These are phyloP conservation scores for Acipenser ruthenus DNA, from an alignment of 2,797 vertebrate genomes.

Conservation along the genomic window DNA sequence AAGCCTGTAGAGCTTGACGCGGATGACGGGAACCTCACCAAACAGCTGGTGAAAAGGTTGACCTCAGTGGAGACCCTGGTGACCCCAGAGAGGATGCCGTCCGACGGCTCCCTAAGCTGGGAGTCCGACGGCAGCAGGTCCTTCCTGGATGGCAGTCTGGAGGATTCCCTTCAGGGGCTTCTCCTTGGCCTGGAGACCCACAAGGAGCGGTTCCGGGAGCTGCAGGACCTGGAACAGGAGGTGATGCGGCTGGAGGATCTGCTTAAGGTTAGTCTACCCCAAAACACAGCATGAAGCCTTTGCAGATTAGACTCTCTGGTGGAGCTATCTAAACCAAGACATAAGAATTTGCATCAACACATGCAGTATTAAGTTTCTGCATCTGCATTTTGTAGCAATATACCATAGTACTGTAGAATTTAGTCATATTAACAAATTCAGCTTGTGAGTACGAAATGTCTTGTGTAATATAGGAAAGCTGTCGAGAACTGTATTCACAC, in stretches of 20 bases:
- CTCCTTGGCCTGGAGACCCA: conserved; percentile 81
- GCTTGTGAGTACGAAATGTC: too few relatives aligned
- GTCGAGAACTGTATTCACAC: too few relatives aligned
- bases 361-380: too few relatives aligned
- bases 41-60: conserved; percentile 88
- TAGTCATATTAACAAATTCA: too few relatives aligned
- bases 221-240: conserved; percentile 90
- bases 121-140: conserved; percentile 75
- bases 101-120: conserved; percentile 57
- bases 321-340: too few relatives aligned
- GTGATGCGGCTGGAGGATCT: conserved; percentile 89
- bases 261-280: conserved; percentile 69
- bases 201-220: conserved; percentile 82
- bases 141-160: conserved; percentile 81
- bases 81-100: conserved; percentile 38
- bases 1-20: conserved; percentile 91
- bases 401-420: too few relatives aligned
- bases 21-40: conserved; percentile 85
- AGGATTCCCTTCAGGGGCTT: conserved; percentile 85
- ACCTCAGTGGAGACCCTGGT: conserved; percentile 70
- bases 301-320: too few relatives aligned
- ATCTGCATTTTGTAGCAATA: too few relatives aligned
- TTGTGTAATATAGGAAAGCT: too few relatives aligned
- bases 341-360: too few relatives aligned
- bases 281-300: too few relatives aligned